Conservation (phyloP, 2,888 invertebrate species). For the Gandaritis pyraliata region DNA sequence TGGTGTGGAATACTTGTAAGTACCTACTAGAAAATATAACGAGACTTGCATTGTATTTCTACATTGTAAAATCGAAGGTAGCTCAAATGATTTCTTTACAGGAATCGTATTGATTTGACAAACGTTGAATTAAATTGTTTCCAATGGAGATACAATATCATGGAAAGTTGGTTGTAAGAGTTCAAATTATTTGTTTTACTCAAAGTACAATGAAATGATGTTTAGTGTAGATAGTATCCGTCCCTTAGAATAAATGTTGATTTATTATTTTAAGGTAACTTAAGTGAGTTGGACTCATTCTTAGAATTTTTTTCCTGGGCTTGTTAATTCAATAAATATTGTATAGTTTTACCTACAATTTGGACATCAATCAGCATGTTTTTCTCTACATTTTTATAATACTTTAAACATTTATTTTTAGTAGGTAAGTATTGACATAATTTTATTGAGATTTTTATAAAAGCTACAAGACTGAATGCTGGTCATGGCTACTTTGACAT, state of each 20-base stretch:
- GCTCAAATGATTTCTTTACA: constrained; percentile 29
- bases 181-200: constrained; percentile 42
- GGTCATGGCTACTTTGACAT: constrained; percentile 51
- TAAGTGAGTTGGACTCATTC: constrained; percentile 22
- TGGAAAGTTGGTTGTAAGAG: constrained; percentile 3
- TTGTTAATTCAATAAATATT: not conserved
- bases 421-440: constrained; percentile 53
- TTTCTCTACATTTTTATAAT: too few species aligned
- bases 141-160: not conserved
- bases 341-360: not conserved
- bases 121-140: not conserved
- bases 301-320: not conserved
- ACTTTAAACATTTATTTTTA: constrained; percentile 17
- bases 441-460: constrained; percentile 58
- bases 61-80: constrained; percentile 1
- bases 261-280: constrained; percentile 17
- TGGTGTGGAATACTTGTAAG: constrained; percentile 6
- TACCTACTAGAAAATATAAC: constrained; percentile 15
- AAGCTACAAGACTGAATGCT: constrained; percentile 67
- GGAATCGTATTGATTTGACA: not conserved
- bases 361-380: too few species aligned
- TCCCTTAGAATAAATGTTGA: constrained; percentile 37
- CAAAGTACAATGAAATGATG: constrained; percentile 63
- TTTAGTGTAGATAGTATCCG: constrained; percentile 40
- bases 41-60: constrained; percentile 30